Base-by-base conservation (phyloP, 2,888 invertebrate genomes). In the Stenotaenia linearis region DNA sequence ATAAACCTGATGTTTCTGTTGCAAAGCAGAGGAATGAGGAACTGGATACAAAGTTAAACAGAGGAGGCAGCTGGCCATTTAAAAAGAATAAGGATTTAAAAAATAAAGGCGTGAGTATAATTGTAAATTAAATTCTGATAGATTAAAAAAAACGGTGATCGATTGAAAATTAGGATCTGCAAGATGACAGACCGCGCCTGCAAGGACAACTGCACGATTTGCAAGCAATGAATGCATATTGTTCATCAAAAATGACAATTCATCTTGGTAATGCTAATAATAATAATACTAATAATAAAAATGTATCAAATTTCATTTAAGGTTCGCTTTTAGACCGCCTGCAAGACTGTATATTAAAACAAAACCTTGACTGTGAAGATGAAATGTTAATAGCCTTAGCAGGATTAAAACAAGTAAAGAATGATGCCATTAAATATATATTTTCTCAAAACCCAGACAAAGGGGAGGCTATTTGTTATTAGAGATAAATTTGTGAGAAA, bases 321-420 rank as follows among this genome's bases (percentile, higher is more conserved):
- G 6, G 4, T 37, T 15, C n/a, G n/a, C 9, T 81, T 77, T 74
- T 81, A 86, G 86, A 84, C 77, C 84, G 84, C 3, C 82, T 86
- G 10, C 86, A 86, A 83, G 82, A 83, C 18, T 84, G 85, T 76
- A 81, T 86, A 78, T 81, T 85, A 77, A 83, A 82, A n/a, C 84
- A 84, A 78, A 82, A 82, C 15, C 78, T 85, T 12, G 83, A 84
- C n/a, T 82, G 84, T 79, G 86, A 85, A 79, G 86, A 86, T 82
- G 86, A 86, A 77, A 83, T 86, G 45, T 82, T 86, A 80, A 81
- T 86, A 61, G 84, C 86, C 12, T 81, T 86, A 69, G 86, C 86
- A 76, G 86, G 86, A 7, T 83, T 86, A 21, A 86, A 86, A 83
- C 85, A 86, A 85, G 86, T 86, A 78, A 28, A n/a, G 9, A 74